These are phyloP conservation scores for Piaya cayana DNA, from an alignment of 2,113 vertebrate genomes.

Conservation along the genomic window DNA sequence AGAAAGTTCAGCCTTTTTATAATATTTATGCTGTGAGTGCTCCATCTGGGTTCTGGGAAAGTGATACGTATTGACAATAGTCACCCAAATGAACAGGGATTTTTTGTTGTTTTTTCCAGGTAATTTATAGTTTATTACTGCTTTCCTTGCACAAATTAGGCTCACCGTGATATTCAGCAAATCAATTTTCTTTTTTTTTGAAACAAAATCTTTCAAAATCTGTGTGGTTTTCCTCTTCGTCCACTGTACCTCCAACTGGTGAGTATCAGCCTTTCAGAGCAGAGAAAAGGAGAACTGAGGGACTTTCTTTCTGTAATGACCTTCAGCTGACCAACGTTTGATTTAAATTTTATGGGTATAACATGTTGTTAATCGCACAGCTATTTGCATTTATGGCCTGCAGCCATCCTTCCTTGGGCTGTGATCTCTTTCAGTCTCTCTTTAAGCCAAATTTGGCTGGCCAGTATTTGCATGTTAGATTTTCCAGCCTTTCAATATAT, in stretches of 20 bases:
- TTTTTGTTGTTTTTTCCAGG: not conserved
- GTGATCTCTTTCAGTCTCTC: not conserved
- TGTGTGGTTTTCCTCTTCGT: not conserved
- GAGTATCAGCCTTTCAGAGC: not conserved
- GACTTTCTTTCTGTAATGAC: not conserved
- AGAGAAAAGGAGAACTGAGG: not conserved
- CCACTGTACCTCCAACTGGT: not conserved
- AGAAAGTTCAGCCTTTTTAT: conserved; percentile 16
- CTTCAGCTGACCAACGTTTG: conserved; percentile 45
- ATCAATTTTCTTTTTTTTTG: not conserved
- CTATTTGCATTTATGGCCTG: conserved; percentile 50
- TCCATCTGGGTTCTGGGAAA: not conserved
- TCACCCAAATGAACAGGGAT: not conserved
- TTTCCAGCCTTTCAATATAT: not conserved
- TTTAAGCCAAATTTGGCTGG: not conserved
- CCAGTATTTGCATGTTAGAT: not conserved
- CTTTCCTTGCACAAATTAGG: not conserved
- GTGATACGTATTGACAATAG: not conserved
- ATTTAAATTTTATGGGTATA: conserved; percentile 46
- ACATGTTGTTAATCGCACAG: conserved; percentile 46
- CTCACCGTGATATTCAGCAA: not conserved
- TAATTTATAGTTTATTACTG: not conserved
- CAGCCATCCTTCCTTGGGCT: conserved; percentile 22
- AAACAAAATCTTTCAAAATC: not conserved
- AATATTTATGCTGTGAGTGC: not conserved